phyloP scores from a whole-genome alignment of 2,888 invertebrate genomes.

The Morpho achilles region DNA sequence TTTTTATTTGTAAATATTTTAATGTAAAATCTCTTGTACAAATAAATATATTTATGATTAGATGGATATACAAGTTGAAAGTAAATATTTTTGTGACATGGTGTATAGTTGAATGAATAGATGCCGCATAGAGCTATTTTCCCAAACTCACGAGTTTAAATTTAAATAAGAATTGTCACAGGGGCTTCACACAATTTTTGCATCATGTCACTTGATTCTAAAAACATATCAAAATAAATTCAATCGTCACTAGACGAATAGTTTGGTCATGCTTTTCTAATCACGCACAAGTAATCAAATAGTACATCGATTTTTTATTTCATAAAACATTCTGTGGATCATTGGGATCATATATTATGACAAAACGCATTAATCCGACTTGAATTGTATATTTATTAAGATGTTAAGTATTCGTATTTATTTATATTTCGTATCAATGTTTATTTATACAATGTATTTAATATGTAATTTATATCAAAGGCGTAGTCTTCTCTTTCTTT shows the following conservation, averaged over 20 bases:
- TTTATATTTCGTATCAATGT: too few relatives aligned
- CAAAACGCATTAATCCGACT: too few relatives aligned
- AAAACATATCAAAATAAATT: constrained; percentile 62
- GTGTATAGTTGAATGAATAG: constrained; percentile 57
- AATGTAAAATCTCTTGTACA: constrained; percentile 64
- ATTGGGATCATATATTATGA: not conserved
- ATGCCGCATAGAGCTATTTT: constrained; percentile 55
- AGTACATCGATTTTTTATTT: constrained; percentile 9
- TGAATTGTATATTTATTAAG: too few relatives aligned
- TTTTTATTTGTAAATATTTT: constrained; percentile 72
- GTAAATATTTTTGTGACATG: constrained; percentile 75
- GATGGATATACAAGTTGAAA: constrained; percentile 62
- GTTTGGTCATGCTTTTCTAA: constrained; percentile 29
- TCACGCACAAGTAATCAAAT: constrained; percentile 51
- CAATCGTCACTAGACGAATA: constrained; percentile 28
- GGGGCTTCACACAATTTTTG: constrained; percentile 65
- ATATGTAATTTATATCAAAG: too few relatives aligned
- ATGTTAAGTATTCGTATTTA: too few relatives aligned
- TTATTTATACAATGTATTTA: too few relatives aligned
- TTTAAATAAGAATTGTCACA: constrained; percentile 34
- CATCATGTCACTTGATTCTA: constrained; percentile 61
- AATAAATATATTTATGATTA: constrained; percentile 67
- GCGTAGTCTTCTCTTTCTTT: too few relatives aligned
- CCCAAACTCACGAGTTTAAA: constrained; percentile 48
- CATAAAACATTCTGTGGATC: not conserved